Conservation (phyloP, 37 sponge, comb jelly and placozoan genomes). For the Dysidea cf. avara region DNA sequence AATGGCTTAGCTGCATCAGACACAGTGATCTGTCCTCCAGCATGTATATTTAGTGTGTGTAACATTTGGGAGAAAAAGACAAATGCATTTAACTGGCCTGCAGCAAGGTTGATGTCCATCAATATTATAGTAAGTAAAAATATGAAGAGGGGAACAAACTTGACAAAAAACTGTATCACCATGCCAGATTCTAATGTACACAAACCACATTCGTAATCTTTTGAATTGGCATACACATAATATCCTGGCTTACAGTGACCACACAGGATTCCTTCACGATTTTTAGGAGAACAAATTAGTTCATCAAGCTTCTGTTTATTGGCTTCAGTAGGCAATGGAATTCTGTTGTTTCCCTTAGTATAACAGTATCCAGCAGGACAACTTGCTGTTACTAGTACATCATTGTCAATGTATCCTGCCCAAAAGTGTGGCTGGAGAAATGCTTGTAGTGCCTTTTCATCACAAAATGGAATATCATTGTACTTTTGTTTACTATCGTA, state of each 20-base stretch:
- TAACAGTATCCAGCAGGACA: too few relatives aligned
- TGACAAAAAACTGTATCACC: constrained; percentile 38
- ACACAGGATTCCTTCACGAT: constrained; percentile 58
- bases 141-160: constrained; percentile 43
- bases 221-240: constrained; percentile 14
- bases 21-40: constrained; percentile 23
- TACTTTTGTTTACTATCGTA: background rate
- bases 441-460: background rate
- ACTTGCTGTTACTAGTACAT: too few relatives aligned
- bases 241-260: constrained; percentile 36
- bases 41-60: constrained; percentile 14
- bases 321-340: too few relatives aligned
- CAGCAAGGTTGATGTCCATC: constrained; percentile 35
- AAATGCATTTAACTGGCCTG: constrained; percentile 45
- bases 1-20: background rate
- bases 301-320: background rate
- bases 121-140: constrained; percentile 47
- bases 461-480: background rate
- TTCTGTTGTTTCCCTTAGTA: too few relatives aligned
- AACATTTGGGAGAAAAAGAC: constrained; percentile 51
- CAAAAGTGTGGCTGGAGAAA: background rate
- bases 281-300: constrained; percentile 22
- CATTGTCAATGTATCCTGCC: background rate
- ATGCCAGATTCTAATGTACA: too few relatives aligned
- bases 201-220: constrained; percentile 11